A percentile compares a stretch with the other conserved stretches of the same genome.
Evolutionary conservation across 2,888 invertebrate genomes (phyloP).

Genomic region (Drosophila recens): DNA sequence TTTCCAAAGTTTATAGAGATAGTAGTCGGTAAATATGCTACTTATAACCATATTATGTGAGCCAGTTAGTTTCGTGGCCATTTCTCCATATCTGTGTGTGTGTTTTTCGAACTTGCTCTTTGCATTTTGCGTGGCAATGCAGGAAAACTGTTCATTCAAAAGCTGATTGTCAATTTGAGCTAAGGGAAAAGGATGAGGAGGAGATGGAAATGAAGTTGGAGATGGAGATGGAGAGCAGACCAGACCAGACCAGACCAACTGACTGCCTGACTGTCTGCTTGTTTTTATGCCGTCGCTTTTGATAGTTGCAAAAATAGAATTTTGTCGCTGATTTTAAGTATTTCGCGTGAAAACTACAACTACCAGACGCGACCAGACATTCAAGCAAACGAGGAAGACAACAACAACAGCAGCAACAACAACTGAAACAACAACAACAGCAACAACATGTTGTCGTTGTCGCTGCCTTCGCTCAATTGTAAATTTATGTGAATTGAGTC

Average conservation of each 20-base stretch:
- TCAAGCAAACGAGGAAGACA: slow-evolving; percentile 22
- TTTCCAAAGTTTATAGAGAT: slow-evolving; percentile 44
- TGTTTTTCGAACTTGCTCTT: slow-evolving; percentile 20
- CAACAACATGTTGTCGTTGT: slow-evolving; percentile 16
- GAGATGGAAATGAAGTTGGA: slow-evolving; percentile 2
- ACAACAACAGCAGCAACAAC: slow-evolving; percentile 36
- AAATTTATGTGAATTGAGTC: slow-evolving; percentile 80
- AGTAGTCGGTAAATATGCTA: slow-evolving; percentile 54
- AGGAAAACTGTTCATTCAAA: slow-evolving; percentile 61
- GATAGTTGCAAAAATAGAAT: slow-evolving; percentile 79
- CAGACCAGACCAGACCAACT: slow-evolving; percentile 27
- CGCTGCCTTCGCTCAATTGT: slow-evolving; percentile 68
- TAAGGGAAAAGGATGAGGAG: slow-evolving; percentile 5
- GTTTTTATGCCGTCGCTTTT: slow-evolving; percentile 65
- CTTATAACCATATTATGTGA: slow-evolving; percentile 55
- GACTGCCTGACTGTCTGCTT: slow-evolving; percentile 55
- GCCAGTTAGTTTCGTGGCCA: slow-evolving; percentile 21
- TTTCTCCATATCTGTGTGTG: slow-evolving; percentile 15
- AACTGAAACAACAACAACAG: slow-evolving; percentile 16
- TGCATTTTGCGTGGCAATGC: slow-evolving; percentile 27
- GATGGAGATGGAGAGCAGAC: slow-evolving; percentile 1
- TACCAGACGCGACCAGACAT: slow-evolving; percentile 59
- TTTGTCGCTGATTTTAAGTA: slow-evolving; percentile 80
- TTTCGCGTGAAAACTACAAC: slow-evolving; percentile 78
- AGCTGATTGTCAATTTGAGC: slow-evolving; percentile 67